Base-by-base conservation (phyloP, 2,797 vertebrate species). In the Sebastes kiyomatsui region DNA sequence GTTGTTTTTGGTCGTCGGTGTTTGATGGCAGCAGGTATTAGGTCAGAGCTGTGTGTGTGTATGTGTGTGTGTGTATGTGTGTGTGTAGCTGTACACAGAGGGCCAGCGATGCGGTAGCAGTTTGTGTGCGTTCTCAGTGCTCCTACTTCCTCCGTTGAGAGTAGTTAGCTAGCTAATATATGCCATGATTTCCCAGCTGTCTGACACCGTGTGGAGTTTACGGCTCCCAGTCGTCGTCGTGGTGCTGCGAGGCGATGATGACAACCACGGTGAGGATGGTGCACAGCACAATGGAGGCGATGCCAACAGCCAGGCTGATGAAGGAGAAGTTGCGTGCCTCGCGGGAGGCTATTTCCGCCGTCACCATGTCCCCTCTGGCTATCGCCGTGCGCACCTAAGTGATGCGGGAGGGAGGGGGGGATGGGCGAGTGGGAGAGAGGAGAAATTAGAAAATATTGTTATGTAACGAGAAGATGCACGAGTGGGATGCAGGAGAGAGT, bases 281-380 rank as follows among this genome's bases (percentile, higher is more conserved):
- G 90, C 97, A 99, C 77, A 99, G 96, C 82, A 98, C 97, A 67
- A 99, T 98, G 90, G 97, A 97, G 58, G 97, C 97, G 33, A 99
- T 99, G 92, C 97, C 97, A 56, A 99, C 97, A 0, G 97, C 97
- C 94, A 99, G 91, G 90, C 97, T 98, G 95, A 99, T 99, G 96
- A 99, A 99, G 91, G 97, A 99, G 96, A 98, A 99, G 94, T 99
- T 99, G 67, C 97, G 96, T 0, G 97, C 97, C 90, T 98, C 97
- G 0, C 97, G 96, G 0, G 97, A 99, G 7, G 97, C 97, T 38
- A 99, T 99, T 93, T 99, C 97, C 1, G 97, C 97, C 0, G 97
- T 96, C 85, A 99, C 97, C 95, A 99, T 97, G 95, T 98, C 97
- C 18, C 97, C 97, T 28, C 97, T 95, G 68, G 97, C 96, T 77